Evolutionary conservation across 2,797 vertebrate genomes (phyloP).

Genomic region (Danio tinwini): DNA sequence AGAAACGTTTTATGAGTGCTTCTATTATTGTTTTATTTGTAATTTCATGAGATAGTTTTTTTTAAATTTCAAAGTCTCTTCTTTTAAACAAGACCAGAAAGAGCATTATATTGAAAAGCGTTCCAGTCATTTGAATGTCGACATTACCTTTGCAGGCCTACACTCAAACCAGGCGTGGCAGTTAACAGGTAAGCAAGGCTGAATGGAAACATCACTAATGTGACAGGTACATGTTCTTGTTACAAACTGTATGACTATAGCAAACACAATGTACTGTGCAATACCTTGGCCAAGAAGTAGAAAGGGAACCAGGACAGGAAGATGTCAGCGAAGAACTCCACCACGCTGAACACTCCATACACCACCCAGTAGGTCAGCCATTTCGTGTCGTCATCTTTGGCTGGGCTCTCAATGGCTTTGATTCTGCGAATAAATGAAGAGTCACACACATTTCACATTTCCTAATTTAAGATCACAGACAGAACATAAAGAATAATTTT

Average conservation of each 20-base stretch:
- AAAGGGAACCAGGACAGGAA: conserved; percentile 98
- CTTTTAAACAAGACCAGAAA: not conserved
- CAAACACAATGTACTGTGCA: not conserved
- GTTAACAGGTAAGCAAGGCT: not conserved
- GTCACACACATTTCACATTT: not conserved
- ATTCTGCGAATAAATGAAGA: conserved; percentile 76
- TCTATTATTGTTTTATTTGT: too few relatives aligned
- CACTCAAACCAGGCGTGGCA: not conserved
- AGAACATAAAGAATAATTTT: not conserved
- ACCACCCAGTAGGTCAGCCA: conserved; percentile 99
- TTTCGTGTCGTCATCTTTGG: conserved; percentile 96
- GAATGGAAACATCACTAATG: too few relatives aligned
- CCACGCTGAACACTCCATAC: conserved; percentile 95
- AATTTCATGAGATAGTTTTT: too few relatives aligned
- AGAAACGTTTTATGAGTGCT: too few relatives aligned
- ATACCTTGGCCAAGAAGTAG: conserved; percentile 96
- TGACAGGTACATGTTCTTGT: not conserved
- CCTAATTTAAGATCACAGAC: not conserved
- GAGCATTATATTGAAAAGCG: not conserved
- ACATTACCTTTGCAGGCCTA: not conserved
- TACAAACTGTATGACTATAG: not conserved
- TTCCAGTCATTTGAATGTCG: not conserved
- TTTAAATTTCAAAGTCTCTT: too few relatives aligned
- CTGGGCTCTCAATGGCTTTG: conserved; percentile 96
- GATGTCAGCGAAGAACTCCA: conserved; percentile 95